A percentile compares a stretch with the other conserved stretches of the same genome.
Evolutionary conservation across 2,888 invertebrate species (phyloP).

Genomic region (Leptothorax acervorum): DNA sequence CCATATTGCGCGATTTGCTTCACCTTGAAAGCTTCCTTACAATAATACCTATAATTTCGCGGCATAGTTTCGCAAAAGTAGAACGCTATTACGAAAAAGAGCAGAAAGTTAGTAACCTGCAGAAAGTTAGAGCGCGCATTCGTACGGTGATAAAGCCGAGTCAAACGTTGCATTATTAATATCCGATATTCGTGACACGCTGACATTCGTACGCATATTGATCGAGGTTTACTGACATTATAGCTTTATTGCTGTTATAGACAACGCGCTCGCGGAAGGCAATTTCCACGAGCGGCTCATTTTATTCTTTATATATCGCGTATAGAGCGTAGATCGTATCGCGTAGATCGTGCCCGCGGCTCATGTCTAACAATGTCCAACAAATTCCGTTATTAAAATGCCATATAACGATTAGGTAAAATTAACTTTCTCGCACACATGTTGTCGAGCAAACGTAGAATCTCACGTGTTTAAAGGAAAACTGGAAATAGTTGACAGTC

Average conservation of each 20-base stretch:
- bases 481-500: not conserved
- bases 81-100: constrained; percentile 24
- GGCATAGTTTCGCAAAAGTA: constrained; percentile 3
- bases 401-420: not conserved
- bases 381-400: not conserved
- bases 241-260: constrained; percentile 55
- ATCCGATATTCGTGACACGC: constrained; percentile 70
- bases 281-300: not conserved
- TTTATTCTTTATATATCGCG: not conserved
- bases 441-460: not conserved
- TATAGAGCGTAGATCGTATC: constrained; percentile 9
- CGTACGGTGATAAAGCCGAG: constrained; percentile 14
- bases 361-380: not conserved
- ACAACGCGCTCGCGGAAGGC: not conserved
- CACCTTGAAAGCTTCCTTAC: constrained; percentile 6
- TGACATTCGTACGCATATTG: constrained; percentile 77
- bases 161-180: constrained; percentile 64
- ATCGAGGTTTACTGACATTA: constrained; percentile 73
- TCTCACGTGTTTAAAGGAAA: not conserved
- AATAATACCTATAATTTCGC: not conserved
- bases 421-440: not conserved
- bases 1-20: not conserved
- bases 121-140: constrained; percentile 35
- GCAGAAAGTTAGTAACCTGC: not conserved
- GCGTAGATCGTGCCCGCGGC: not conserved